A percentile compares a stretch with the other conserved stretches of the same genome.
Evolutionary conservation across 2,888 invertebrate species (phyloP).

Genomic region (Chrysolina americana): DNA sequence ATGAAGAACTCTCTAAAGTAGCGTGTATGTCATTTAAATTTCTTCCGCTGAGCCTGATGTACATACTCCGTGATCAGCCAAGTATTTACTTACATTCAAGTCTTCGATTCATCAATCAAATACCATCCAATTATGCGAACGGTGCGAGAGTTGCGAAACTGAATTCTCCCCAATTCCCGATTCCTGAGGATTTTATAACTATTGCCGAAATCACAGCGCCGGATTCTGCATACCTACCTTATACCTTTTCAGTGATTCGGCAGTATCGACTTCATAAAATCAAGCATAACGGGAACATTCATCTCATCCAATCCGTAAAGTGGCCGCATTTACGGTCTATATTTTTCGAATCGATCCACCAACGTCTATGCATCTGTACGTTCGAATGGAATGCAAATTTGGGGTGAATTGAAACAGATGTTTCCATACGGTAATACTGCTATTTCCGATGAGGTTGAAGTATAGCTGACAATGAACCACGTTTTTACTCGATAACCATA

Average conservation of each 20-base stretch:
- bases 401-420: neutral
- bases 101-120: too few species aligned
- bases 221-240: neutral
- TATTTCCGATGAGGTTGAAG: neutral
- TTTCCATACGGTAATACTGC: neutral
- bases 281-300: neutral
- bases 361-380: neutral
- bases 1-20: too few species aligned
- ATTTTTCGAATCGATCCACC: slow-evolving; percentile 1
- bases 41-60: too few species aligned
- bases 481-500: neutral
- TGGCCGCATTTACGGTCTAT: neutral
- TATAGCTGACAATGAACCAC: neutral
- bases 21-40: too few species aligned
- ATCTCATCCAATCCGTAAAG: slow-evolving; percentile 8
- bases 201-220: neutral
- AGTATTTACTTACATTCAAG: too few species aligned
- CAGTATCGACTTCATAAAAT: neutral
- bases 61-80: too few species aligned
- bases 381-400: slow-evolving; percentile 5
- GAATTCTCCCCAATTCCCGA: neutral
- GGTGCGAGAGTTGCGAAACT: neutral
- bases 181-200: neutral
- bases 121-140: too few species aligned
- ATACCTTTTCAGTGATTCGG: neutral